Conservation (phyloP, 2,113 vertebrate species). For the Pachyramphus minor region DNA sequence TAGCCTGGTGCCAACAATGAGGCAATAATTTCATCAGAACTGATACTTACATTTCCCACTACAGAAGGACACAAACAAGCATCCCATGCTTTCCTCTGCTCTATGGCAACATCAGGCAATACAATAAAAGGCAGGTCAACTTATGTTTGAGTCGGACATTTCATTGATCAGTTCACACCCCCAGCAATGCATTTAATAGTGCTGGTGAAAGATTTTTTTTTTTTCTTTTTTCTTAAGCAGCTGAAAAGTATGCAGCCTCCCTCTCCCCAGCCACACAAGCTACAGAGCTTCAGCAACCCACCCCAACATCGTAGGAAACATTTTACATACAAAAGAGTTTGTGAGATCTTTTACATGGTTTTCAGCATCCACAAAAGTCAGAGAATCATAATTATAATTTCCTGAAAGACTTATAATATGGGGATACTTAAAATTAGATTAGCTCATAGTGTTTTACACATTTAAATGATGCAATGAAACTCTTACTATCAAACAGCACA, state of each 20-base stretch:
- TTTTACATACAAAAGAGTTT: not conserved
- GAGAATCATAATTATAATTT: not conserved
- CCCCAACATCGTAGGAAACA: not conserved
- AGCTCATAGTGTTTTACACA: not conserved
- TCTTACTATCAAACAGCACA: not conserved
- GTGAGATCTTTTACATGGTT: not conserved
- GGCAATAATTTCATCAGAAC: not conserved
- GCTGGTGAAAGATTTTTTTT: not conserved
- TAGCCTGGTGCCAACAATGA: not conserved
- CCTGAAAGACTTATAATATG: not conserved
- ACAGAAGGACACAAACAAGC: accelerated
- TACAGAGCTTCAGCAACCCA: not conserved
- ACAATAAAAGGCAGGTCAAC: not conserved
- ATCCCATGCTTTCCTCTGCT: not conserved
- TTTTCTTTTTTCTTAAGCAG: not conserved
- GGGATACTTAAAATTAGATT: not conserved
- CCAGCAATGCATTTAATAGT: not conserved
- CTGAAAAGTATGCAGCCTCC: not conserved
- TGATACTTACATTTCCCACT: not conserved
- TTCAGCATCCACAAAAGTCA: not conserved
- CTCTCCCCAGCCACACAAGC: not conserved
- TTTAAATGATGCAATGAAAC: not conserved
- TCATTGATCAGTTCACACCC: accelerated
- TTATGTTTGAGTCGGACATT: not conserved
- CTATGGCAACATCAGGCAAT: not conserved